Percentiles rank a stretch among this genome's conserved stretches.
phyloP scores from a whole-genome alignment of 1,140 invertebrate genomes.

The Andricus grossulariae region DNA sequence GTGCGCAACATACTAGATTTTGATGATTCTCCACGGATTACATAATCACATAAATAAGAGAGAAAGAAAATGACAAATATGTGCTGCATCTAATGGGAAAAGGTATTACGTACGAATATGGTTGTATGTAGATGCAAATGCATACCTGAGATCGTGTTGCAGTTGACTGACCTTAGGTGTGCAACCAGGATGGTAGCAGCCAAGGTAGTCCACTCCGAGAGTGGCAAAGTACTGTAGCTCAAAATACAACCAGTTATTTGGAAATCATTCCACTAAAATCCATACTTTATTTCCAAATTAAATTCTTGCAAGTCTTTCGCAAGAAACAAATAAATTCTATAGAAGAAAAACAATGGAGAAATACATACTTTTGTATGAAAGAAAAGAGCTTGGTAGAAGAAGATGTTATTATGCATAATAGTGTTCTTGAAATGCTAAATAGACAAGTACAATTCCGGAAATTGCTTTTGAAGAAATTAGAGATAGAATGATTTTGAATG shows the following conservation, averaged over 20 bases:
- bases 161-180: constrained; percentile 58
- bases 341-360: no score
- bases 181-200: constrained; percentile 36
- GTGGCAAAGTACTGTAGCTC: neutral
- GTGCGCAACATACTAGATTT: no score
- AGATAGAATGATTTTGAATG: constrained; percentile 9
- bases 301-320: neutral
- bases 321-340: no score
- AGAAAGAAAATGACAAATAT: constrained; percentile 19
- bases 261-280: constrained; percentile 2
- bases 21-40: neutral
- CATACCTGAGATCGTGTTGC: constrained; percentile 50
- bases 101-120: constrained; percentile 7
- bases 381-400: no score
- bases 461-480: neutral
- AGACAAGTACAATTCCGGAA: no score
- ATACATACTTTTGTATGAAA: no score
- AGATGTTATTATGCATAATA: no score
- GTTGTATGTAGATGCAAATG: constrained; percentile 33
- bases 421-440: no score
- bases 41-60: neutral
- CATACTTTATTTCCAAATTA: neutral
- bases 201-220: constrained; percentile 31
- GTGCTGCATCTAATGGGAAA: constrained; percentile 17
- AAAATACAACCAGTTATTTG: constrained; percentile 27